phyloP scores from a whole-genome alignment of 2,113 vertebrate species.

The Formicarius rufipectus region DNA sequence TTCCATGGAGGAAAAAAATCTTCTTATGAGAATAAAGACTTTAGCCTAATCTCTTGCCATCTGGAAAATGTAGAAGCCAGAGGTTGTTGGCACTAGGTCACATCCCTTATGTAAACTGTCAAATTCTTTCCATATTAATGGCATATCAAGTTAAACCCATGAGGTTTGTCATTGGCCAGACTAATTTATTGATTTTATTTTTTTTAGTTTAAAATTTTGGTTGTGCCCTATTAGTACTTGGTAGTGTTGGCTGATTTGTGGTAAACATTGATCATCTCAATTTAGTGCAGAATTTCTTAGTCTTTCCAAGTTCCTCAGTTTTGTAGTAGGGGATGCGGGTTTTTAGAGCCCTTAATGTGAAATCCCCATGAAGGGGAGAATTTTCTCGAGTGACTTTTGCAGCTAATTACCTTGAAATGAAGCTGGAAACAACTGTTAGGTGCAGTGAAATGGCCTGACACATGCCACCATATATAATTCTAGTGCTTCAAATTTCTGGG shows the following conservation, averaged over 20 bases:
- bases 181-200: slow-evolving; percentile 70
- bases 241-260: background rate
- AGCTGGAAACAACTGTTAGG: slow-evolving; percentile 28
- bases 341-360: slow-evolving; percentile 1
- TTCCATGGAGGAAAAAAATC: slow-evolving; percentile 77
- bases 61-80: slow-evolving; percentile 84
- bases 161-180: slow-evolving; percentile 58
- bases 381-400: slow-evolving; percentile 39
- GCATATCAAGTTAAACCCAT: slow-evolving; percentile 77
- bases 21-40: slow-evolving; percentile 81
- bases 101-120: slow-evolving; percentile 88
- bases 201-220: background rate
- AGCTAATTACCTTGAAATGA: slow-evolving; percentile 51
- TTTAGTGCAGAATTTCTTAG: slow-evolving; percentile 66
- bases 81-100: slow-evolving; percentile 82
- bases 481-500: background rate
- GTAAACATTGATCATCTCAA: background rate
- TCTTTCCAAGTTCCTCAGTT: background rate
- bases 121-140: slow-evolving; percentile 86
- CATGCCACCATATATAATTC: slow-evolving; percentile 22
- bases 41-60: slow-evolving; percentile 81
- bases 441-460: background rate
- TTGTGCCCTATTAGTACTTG: background rate
- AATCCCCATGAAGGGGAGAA: background rate
- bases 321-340: background rate